Evolutionary conservation across 2,113 vertebrate genomes (phyloP).

Genomic region (Pterocles gutturalis): DNA sequence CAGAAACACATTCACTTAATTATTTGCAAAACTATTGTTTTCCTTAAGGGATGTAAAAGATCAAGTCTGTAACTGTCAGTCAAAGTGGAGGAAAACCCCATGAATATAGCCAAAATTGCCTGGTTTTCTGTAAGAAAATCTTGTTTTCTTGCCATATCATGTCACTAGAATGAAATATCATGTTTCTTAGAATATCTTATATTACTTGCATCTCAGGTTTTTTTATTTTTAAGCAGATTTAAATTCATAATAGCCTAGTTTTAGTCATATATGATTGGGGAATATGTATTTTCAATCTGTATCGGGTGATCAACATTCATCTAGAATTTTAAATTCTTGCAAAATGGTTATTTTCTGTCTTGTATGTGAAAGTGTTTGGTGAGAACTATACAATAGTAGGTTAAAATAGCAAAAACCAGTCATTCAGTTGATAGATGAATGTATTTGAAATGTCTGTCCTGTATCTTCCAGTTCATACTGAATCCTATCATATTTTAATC

Average conservation of each 20-base stretch:
- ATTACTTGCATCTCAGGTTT: background rate
- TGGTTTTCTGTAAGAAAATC: background rate
- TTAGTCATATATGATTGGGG: background rate
- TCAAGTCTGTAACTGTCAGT: background rate
- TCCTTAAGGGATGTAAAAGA: background rate
- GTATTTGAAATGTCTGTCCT: background rate
- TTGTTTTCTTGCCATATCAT: background rate
- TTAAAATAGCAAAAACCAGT: background rate
- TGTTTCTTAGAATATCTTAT: background rate
- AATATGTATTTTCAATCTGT: background rate
- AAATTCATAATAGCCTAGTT: background rate
- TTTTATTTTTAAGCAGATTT: background rate
- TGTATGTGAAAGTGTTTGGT: background rate
- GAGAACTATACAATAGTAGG: background rate
- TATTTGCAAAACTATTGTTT: background rate
- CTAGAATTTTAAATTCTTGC: background rate
- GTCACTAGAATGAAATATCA: background rate
- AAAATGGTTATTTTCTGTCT: background rate
- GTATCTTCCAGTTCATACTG: background rate
- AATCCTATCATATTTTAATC: background rate
- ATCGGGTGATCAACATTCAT: background rate
- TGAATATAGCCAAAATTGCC: background rate
- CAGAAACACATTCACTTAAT: background rate
- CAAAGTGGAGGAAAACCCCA: background rate
- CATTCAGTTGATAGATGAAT: background rate